Evolutionary conservation across 2,888 invertebrate genomes (phyloP).

Genomic region (Acronicta alni): DNA sequence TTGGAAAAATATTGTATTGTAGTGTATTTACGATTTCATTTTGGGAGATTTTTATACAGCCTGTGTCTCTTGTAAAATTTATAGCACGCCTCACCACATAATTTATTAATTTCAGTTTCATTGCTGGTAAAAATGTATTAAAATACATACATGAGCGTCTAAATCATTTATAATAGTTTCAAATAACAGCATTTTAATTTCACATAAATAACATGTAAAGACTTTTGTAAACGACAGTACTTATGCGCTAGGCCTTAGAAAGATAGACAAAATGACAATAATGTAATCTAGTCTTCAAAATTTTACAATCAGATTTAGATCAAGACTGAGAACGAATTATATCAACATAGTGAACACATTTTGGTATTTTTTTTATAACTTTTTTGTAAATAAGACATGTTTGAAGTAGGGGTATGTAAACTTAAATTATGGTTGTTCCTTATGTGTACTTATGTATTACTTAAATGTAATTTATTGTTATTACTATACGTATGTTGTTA

Average conservation of each 20-base stretch:
- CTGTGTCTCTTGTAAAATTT: no score
- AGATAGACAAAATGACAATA: conserved; percentile 51
- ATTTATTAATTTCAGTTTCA: no score
- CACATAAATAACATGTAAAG: conserved; percentile 5
- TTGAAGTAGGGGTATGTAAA: conserved; percentile 37
- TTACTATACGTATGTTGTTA: conserved; percentile 83
- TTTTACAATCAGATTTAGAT: conserved; percentile 53
- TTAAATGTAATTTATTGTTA: conserved; percentile 80
- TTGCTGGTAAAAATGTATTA: no score
- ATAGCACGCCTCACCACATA: no score
- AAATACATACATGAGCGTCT: no score
- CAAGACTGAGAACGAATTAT: conserved; percentile 60
- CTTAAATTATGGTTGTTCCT: conserved; percentile 76
- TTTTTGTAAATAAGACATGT: conserved; percentile 57
- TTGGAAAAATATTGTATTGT: no score
- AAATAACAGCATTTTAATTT: no score
- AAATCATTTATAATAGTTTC: no score
- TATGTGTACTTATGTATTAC: conserved; percentile 77
- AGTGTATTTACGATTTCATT: no score
- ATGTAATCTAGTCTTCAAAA: conserved; percentile 57
- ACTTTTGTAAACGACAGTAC: conserved; percentile 46
- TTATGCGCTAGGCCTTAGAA: conserved; percentile 48
- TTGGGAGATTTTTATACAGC: no score
- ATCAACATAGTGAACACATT: conserved; percentile 49
- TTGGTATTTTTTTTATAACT: conserved; percentile 45